phyloP scores from a whole-genome alignment of 2,113 vertebrate species.

The Naja naja region DNA sequence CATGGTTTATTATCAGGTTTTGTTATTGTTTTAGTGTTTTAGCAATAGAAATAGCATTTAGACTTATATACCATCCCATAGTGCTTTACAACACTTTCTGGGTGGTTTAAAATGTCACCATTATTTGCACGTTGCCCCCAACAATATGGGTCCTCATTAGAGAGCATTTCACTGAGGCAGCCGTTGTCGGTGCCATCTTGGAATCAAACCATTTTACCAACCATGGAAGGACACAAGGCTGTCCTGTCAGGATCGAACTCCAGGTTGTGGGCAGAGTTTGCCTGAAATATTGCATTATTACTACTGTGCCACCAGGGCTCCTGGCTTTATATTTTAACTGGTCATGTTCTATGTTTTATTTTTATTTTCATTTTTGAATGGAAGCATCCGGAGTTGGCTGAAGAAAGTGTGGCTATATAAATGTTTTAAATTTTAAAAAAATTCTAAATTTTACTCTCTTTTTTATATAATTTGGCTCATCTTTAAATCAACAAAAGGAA shows the following conservation, averaged over 20 bases:
- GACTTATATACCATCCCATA: not conserved
- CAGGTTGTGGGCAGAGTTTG: not conserved
- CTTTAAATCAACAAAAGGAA: slow-evolving; percentile 44
- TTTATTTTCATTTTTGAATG: too few species aligned
- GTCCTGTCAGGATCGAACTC: not conserved
- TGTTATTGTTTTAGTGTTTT: not conserved
- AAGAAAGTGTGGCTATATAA: not conserved
- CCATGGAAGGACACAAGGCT: not conserved
- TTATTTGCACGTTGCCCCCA: not conserved
- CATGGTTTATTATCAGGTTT: not conserved
- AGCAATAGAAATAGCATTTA: not conserved
- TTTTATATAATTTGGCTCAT: slow-evolving; percentile 28
- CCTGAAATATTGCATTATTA: not conserved
- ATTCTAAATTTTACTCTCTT: not conserved
- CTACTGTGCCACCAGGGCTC: not conserved
- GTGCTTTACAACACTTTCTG: not conserved
- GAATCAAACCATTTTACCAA: too few species aligned
- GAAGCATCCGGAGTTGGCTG: not conserved
- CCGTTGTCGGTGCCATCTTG: too few species aligned
- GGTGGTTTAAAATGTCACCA: not conserved
- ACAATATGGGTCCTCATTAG: not conserved
- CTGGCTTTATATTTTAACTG: not conserved
- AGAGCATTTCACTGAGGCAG: too few species aligned
- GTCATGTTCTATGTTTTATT: not conserved
- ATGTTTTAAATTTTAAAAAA: not conserved